phyloP scores from a whole-genome alignment of 2,888 invertebrate species.

The Archips crataeganus region DNA sequence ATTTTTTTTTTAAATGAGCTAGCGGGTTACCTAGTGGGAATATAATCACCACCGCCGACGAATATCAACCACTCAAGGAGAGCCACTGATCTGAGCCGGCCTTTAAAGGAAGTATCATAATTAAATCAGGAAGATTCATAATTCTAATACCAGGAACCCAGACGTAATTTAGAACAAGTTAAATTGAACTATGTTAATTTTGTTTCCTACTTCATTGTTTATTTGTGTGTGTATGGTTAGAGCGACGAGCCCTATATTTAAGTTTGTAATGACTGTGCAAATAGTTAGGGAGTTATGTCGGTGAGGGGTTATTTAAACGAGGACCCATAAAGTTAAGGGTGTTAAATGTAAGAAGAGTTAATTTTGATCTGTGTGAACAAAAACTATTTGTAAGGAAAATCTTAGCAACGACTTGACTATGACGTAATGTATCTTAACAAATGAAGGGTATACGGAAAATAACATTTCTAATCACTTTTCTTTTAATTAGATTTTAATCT shows the following conservation, averaged over 20 bases:
- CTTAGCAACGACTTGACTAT: no score
- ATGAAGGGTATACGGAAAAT: no score
- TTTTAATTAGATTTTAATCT: no score
- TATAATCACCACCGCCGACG: no score
- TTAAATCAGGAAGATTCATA: neutral
- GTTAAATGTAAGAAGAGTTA: neutral
- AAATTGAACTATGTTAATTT: constrained; percentile 9
- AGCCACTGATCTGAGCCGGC: no score
- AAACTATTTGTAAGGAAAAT: no score
- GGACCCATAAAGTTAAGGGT: neutral
- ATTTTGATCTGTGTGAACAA: neutral
- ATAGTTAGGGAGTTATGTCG: constrained; percentile 14
- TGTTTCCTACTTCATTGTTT: constrained; percentile 3
- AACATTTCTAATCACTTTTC: no score
- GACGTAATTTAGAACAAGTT: neutral
- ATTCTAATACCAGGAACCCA: neutral
- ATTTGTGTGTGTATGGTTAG: neutral
- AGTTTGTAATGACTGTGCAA: constrained; percentile 20
- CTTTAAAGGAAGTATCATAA: no score
- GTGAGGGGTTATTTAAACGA: constrained; percentile 7
- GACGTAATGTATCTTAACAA: no score
- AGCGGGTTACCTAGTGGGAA: no score
- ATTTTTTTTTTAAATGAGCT: no score
- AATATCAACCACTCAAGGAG: no score
- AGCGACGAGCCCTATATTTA: neutral